Evolutionary conservation across 64 coral and sea anemone genomes (phyloP).

Genomic region (Stylophora pistillata): DNA sequence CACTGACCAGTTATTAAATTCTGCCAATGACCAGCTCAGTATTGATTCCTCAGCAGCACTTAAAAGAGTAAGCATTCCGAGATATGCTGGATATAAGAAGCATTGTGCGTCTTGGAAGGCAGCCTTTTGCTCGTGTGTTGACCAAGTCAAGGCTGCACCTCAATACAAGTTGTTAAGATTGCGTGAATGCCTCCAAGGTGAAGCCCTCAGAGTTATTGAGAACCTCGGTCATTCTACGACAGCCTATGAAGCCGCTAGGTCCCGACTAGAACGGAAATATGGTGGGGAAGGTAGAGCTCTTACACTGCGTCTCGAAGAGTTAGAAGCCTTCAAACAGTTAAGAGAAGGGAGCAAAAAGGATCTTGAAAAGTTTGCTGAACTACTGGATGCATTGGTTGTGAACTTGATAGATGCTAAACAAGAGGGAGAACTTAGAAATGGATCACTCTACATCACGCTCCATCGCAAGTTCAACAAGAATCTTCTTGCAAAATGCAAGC

Average conservation of each 20-base stretch:
- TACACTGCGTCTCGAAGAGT: constrained; percentile 31
- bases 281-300: constrained; percentile 51
- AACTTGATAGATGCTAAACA: constrained; percentile 56
- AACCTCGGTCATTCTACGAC: constrained; percentile 52
- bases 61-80: constrained; percentile 4
- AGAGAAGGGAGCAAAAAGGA: constrained; percentile 53
- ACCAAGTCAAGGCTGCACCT: not conserved
- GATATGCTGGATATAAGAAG: constrained; percentile 14
- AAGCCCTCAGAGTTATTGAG: constrained; percentile 19
- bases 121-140: constrained; percentile 17
- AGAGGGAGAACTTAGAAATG: constrained; percentile 55
- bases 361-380: constrained; percentile 55
- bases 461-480: constrained; percentile 45
- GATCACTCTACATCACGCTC: constrained; percentile 40
- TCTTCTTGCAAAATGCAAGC: constrained; percentile 39
- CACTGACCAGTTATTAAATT: not conserved
- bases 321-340: constrained; percentile 55
- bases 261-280: constrained; percentile 43
- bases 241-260: constrained; percentile 53
- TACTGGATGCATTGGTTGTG: constrained; percentile 50
- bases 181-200: constrained; percentile 32
- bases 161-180: constrained; percentile 20
- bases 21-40: not conserved
- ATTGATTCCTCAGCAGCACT: not conserved
- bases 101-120: constrained; percentile 9